A percentile compares a stretch with the other conserved stretches of the same genome.
Evolutionary conservation across 2,797 vertebrate species (phyloP).

Genomic region (Capromys pilorides): DNA sequence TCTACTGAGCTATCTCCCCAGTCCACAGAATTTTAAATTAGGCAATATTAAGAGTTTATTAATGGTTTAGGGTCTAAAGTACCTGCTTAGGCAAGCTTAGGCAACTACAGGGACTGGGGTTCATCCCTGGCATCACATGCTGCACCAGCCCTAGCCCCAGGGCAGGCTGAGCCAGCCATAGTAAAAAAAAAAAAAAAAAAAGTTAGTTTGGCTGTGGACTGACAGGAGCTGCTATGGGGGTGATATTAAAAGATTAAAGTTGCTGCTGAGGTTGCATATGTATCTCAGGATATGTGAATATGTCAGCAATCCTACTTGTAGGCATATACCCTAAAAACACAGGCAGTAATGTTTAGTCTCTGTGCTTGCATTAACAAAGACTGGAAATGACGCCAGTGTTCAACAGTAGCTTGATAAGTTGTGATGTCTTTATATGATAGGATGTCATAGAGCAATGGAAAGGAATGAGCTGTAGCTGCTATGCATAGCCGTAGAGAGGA

Average conservation of each 20-base stretch:
- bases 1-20: too few relatives aligned
- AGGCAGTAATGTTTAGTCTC: not conserved
- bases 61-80: too few relatives aligned
- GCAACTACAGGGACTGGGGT: too few relatives aligned
- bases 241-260: not conserved
- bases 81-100: too few relatives aligned
- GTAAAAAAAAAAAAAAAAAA: too few relatives aligned
- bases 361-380: not conserved
- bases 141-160: too few relatives aligned
- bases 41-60: not conserved
- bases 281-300: not conserved
- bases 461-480: not conserved
- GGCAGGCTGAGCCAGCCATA: too few relatives aligned
- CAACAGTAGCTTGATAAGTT: not conserved
- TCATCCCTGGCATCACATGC: too few relatives aligned
- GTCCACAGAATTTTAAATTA: not conserved
- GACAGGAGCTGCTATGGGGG: not conserved
- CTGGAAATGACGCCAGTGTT: not conserved
- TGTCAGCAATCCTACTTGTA: not conserved
- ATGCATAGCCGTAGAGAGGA: not conserved
- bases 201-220: not conserved
- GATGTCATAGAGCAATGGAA: not conserved
- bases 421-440: not conserved
- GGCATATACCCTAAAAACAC: not conserved
- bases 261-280: not conserved